Conservation (phyloP, 2,797 vertebrate genomes). For the Scyliorhinus canicula region DNA sequence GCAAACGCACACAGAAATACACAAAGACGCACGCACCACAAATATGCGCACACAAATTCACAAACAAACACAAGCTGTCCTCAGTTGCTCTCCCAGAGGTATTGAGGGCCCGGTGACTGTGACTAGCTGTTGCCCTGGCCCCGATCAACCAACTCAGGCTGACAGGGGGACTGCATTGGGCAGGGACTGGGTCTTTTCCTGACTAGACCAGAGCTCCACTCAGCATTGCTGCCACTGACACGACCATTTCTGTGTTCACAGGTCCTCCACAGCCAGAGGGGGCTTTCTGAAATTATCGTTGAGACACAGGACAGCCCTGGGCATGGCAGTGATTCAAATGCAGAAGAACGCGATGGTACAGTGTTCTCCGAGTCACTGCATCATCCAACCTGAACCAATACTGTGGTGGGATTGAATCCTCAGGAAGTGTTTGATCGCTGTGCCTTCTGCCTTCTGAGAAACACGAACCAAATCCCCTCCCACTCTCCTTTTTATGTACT, state of each 20-base stretch:
- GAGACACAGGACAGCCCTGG: neutral
- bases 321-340: slow-evolving; percentile 64
- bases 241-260: neutral
- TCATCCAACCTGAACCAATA: neutral
- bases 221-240: neutral
- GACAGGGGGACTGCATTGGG: no score
- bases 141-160: no score
- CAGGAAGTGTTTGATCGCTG: neutral
- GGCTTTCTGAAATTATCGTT: neutral
- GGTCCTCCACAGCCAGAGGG: neutral
- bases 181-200: no score
- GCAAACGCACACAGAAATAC: no score
- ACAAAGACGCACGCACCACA: no score
- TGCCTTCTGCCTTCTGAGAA: neutral
- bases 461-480: neutral
- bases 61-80: no score
- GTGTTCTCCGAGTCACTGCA: neutral
- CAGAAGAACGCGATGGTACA: slow-evolving; percentile 53
- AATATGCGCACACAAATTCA: no score
- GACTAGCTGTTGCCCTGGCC: no score
- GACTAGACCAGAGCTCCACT: no score
- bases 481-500: no score
- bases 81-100: no score
- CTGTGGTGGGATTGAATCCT: neutral
- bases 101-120: no score